Base-by-base conservation (phyloP, 2,113 vertebrate genomes). In the Lycocorax pyrrhopterus region DNA sequence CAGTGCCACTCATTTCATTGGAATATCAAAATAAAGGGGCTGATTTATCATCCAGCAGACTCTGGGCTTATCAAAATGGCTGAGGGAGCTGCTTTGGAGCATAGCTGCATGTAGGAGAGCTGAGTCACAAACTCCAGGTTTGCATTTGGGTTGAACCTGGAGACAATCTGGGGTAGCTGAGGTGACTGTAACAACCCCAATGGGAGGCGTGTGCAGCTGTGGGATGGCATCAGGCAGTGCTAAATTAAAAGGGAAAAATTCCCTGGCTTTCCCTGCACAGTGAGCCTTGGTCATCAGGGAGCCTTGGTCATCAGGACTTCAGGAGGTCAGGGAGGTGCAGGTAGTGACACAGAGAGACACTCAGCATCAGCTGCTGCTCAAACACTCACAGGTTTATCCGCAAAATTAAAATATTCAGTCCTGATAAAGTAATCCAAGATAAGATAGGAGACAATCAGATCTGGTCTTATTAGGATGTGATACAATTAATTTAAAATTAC, bases 401-500 rank as follows among this genome's bases (percentile, higher is more conserved):
- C 43, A 71, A 85, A 84, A 69, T 75, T 75, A 77, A 92, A 89
- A 56, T 75, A 79, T 89, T 87, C 75, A 46, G 60, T 91, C 53
- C 51, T 80, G 82, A 87, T 17, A 86, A 39, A 60, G 74, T 91
- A 76, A 97, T 94, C 88, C 67, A 58, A 89, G 78, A 89, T 66
- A 90, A 94, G 20, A 21, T 27, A 78, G 82, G 60, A 95, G 89
- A 82, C 93, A 93, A 52, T 74, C 60, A 74, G 82, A 83, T 84
- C 68, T 94, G 81, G 75, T 97, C 72, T 93, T 97, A 92, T 63
- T 71, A 87, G 94, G 64, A 81, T 55, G 52, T 14, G 26, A 78
- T 78, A 71, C 68, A 94, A 97, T 97, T 97, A 97, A 96, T 93
- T 97, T 92, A 15, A 95, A 97, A 96, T 93, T 72, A 95, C 79